A percentile compares a stretch with the other conserved stretches of the same genome.
Conservation (phyloP, 2,888 invertebrate species). For the Palloptera scutellata region DNA sequence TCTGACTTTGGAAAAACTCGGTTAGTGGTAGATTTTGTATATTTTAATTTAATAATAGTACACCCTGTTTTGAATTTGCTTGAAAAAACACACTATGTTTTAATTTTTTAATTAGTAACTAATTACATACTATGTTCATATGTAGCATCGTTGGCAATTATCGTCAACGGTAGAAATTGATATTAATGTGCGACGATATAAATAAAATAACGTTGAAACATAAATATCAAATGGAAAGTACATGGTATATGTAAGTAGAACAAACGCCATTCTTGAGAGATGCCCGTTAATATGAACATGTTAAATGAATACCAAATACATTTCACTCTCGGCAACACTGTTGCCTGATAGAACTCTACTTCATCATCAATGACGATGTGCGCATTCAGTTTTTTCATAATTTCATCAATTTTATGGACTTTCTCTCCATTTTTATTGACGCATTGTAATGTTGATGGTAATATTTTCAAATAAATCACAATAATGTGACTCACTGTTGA, state of each 20-base stretch:
- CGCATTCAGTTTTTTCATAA: slow-evolving; percentile 13
- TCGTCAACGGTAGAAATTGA: slow-evolving; percentile 22
- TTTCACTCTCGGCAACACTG: slow-evolving; percentile 1
- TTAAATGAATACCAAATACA: slow-evolving; percentile 17
- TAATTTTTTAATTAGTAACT: no score
- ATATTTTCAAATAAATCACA: slow-evolving; percentile 12
- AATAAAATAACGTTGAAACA: background rate
- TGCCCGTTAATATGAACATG: slow-evolving; percentile 4
- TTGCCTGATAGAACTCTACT: slow-evolving; percentile 10
- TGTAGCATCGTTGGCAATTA: slow-evolving; percentile 18
- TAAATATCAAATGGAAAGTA: slow-evolving; percentile 33
- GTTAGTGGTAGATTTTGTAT: no score
- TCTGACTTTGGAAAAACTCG: no score
- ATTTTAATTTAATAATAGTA: no score
- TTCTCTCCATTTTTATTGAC: slow-evolving; percentile 26
- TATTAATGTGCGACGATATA: slow-evolving; percentile 30
- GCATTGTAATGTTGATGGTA: slow-evolving; percentile 17
- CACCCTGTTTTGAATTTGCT: no score
- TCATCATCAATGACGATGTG: slow-evolving; percentile 11
- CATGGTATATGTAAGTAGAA: slow-evolving; percentile 32
- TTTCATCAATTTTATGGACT: slow-evolving; percentile 9
- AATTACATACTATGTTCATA: slow-evolving; percentile 10
- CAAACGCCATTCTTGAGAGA: slow-evolving; percentile 13
- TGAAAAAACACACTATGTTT: no score
- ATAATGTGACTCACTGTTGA: background rate